Conservation (phyloP, 2,797 vertebrate species). For the Furcifer pardalis region DNA sequence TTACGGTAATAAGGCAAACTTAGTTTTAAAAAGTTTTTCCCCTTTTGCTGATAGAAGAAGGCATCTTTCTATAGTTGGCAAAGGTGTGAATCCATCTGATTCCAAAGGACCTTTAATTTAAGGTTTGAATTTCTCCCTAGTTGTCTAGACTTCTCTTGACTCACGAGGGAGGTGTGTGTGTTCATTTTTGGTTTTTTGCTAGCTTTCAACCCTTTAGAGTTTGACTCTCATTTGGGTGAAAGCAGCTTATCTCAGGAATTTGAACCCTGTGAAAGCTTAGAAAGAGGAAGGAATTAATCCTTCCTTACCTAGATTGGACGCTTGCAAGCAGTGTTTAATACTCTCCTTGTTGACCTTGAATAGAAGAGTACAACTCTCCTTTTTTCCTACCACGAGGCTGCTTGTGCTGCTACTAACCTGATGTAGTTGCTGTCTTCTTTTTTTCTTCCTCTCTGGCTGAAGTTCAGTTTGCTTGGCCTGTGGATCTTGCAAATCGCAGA, state of each 20-base stretch:
- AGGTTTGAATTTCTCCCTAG: slow-evolving; percentile 7
- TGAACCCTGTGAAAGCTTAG: slow-evolving; percentile 57
- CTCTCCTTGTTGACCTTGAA: not conserved
- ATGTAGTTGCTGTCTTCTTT: slow-evolving; percentile 15
- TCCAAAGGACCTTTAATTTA: not conserved
- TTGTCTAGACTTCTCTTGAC: slow-evolving; percentile 10
- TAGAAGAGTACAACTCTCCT: accelerated
- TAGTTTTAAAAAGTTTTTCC: not conserved
- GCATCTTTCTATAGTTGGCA: not conserved
- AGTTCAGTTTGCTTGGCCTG: slow-evolving; percentile 46
- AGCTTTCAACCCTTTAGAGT: slow-evolving; percentile 45
- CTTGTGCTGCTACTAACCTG: not conserved
- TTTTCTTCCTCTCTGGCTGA: slow-evolving; percentile 26
- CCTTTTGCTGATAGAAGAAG: not conserved
- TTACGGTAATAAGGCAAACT: not conserved
- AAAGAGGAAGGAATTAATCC: slow-evolving; percentile 51
- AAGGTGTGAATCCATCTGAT: not conserved
- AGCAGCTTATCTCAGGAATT: slow-evolving; percentile 77
- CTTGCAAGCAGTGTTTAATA: not conserved
- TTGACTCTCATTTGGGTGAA: slow-evolving; percentile 54
- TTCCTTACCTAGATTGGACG: slow-evolving; percentile 4
- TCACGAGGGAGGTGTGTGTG: not conserved
- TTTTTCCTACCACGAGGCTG: not conserved
- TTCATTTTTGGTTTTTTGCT: not conserved
- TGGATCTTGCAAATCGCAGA: slow-evolving; percentile 20